These are phyloP conservation scores for Nycteola revayana DNA, from an alignment of 2,888 invertebrate species.

Conservation along the genomic window DNA sequence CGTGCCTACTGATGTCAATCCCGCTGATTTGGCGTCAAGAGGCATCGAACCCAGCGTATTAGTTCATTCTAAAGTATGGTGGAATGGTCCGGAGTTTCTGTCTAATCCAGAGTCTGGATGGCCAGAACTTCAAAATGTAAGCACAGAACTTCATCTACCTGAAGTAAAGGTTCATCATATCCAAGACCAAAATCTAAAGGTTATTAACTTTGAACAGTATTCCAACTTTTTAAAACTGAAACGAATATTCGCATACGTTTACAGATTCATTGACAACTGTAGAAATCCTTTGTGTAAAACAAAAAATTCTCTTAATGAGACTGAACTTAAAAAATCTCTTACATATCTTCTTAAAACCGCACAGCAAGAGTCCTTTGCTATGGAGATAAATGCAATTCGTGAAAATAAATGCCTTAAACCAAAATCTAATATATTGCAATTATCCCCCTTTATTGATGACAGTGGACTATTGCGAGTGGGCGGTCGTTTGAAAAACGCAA, in stretches of 20 bases:
- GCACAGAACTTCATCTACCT: too few relatives aligned
- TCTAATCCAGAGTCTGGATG: too few relatives aligned
- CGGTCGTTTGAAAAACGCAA: too few relatives aligned
- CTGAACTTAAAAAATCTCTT: constrained; percentile 11
- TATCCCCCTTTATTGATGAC: too few relatives aligned
- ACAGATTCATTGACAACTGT: constrained; percentile 11
- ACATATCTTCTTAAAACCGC: constrained; percentile 1
- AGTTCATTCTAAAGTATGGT: too few relatives aligned
- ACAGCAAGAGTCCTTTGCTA: constrained; percentile 8
- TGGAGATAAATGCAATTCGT: constrained; percentile 7
- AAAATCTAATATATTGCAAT: too few relatives aligned
- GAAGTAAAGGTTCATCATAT: constrained; percentile 1
- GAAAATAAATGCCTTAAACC: constrained; percentile 2
- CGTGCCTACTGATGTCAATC: too few relatives aligned
- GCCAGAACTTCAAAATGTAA: too few relatives aligned
- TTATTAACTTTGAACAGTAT: constrained; percentile 7
- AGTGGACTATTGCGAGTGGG: too few relatives aligned
- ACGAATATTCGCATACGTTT: constrained; percentile 8
- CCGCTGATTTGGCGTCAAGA: too few relatives aligned
- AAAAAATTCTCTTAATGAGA: constrained; percentile 1
- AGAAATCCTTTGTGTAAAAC: constrained; percentile 1
- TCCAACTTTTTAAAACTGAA: constrained; percentile 5
- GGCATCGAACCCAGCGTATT: too few relatives aligned
- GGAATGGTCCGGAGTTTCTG: too few relatives aligned
- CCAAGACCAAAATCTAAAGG: background rate